These are phyloP conservation scores for Fragum sueziense DNA, from an alignment of 2,888 invertebrate genomes.

Conservation along the genomic window DNA sequence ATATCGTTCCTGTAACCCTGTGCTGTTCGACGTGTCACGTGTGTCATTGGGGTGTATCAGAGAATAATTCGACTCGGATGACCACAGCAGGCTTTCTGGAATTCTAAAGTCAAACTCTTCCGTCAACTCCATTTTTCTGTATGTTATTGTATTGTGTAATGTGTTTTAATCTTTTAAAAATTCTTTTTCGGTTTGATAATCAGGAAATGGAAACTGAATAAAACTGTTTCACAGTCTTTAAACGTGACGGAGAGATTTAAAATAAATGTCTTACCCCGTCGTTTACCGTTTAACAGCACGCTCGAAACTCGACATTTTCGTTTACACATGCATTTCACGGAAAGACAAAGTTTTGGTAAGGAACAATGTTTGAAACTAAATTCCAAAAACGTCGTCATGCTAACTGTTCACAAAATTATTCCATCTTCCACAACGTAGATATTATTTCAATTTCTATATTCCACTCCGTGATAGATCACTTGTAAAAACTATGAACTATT, in stretches of 20 bases:
- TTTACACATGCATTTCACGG: conserved; percentile 21
- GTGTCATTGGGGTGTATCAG: neutral
- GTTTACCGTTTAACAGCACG: conserved; percentile 24
- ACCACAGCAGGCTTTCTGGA: neutral
- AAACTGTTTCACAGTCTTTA: conserved; percentile 24
- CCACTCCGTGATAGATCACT: too few relatives aligned
- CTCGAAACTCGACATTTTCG: conserved; percentile 18
- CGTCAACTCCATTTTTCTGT: neutral
- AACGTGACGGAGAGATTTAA: conserved; percentile 13
- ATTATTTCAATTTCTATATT: neutral
- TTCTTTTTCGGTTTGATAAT: neutral
- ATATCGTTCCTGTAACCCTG: neutral
- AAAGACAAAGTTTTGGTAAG: conserved; percentile 2
- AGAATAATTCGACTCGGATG: neutral
- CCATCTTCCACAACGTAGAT: neutral
- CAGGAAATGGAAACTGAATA: neutral
- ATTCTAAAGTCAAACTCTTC: neutral
- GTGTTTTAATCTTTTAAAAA: neutral
- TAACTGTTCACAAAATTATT: neutral
- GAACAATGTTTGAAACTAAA: conserved; percentile 12
- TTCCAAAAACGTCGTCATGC: conserved; percentile 20
- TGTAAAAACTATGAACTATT: neutral
- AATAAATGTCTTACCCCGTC: neutral
- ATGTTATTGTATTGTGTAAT: neutral
- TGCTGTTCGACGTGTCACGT: neutral